These are phyloP conservation scores for Sinotaia quadrata DNA, from an alignment of 2,888 invertebrate genomes.

Conservation along the genomic window DNA sequence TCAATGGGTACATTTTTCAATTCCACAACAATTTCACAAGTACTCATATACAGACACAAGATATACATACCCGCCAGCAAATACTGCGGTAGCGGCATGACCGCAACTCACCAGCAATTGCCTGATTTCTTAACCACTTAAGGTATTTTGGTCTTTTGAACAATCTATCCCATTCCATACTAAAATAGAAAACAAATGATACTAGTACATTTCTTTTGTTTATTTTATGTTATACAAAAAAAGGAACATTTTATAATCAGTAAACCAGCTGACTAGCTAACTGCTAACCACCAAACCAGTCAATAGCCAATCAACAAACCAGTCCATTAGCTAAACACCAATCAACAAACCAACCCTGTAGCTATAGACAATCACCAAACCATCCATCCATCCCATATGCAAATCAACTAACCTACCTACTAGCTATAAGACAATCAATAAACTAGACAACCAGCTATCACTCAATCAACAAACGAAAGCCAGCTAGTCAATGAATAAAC, in stretches of 20 bases:
- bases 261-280: not conserved
- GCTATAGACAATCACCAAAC: not conserved
- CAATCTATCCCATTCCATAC: constrained; percentile 70
- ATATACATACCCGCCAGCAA: constrained; percentile 68
- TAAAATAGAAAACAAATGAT: too few species aligned
- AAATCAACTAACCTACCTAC: too few species aligned
- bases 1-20: too few species aligned
- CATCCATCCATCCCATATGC: too few species aligned
- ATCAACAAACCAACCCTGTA: not conserved
- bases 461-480: too few species aligned
- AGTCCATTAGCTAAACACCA: not conserved
- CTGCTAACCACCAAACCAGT: not conserved
- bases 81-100: constrained; percentile 70
- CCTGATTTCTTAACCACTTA: constrained; percentile 53
- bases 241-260: too few species aligned
- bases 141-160: constrained; percentile 62
- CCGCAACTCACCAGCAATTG: constrained; percentile 65
- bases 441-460: too few species aligned
- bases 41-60: not conserved
- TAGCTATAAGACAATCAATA: too few species aligned
- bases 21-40: too few species aligned
- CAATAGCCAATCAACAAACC: not conserved
- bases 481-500: too few species aligned
- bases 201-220: too few species aligned
- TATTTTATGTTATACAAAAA: too few species aligned